Conservation (phyloP, 2,113 vertebrate genomes). For the Rhea pennata region DNA sequence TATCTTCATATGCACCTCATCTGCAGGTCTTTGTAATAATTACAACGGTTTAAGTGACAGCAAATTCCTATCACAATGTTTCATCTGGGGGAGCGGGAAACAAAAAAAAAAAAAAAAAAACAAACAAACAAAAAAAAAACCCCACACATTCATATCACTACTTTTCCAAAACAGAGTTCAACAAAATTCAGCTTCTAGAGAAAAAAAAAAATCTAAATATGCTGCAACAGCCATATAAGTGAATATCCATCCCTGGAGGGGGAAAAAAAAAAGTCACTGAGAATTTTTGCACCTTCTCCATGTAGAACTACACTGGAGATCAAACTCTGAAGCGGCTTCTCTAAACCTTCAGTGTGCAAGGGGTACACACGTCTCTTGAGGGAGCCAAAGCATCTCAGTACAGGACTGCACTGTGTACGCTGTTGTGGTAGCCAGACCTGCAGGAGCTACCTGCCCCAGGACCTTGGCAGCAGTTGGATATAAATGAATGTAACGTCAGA, state of each 20-base stretch:
- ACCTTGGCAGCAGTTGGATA: neutral
- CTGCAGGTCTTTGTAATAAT: neutral
- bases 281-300: neutral
- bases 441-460: neutral
- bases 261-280: neutral
- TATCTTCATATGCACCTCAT: neutral
- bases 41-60: neutral
- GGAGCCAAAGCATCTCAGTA: neutral
- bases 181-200: neutral
- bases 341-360: neutral
- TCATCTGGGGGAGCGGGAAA: neutral
- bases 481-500: neutral
- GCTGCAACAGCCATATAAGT: rapidly evolving
- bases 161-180: too few species aligned
- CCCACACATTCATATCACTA: too few species aligned
- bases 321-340: neutral
- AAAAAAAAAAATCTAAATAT: neutral
- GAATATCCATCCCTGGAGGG: neutral
- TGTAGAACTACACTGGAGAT: neutral
- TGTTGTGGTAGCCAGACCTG: neutral
- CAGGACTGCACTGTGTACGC: neutral
- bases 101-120: neutral
- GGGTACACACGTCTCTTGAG: rapidly evolving
- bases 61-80: neutral
- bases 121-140: too few species aligned